These are phyloP conservation scores for Macrochelys suwanniensis DNA, from an alignment of 2,797 vertebrate genomes.

Conservation along the genomic window DNA sequence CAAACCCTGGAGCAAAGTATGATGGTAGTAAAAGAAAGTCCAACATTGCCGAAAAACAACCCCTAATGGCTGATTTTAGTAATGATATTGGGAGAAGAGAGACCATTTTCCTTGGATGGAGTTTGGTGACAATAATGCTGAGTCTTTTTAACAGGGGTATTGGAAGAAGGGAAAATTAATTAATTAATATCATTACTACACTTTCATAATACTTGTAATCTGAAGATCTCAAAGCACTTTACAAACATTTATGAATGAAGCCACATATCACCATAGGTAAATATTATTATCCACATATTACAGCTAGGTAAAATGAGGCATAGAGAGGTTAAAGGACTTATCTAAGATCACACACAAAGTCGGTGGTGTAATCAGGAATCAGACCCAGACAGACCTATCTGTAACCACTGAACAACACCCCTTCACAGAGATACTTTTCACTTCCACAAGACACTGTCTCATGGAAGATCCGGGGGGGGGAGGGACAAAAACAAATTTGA, in stretches of 20 bases:
- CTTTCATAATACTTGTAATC: neutral
- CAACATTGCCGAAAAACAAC: neutral
- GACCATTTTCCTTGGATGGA: neutral
- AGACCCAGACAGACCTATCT: neutral
- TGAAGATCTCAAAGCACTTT: neutral
- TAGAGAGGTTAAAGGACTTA: neutral
- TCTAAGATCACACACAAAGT: neutral
- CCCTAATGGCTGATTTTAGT: neutral
- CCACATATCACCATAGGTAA: neutral
- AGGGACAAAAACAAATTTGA: neutral
- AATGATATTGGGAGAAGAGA: neutral
- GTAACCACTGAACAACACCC: neutral
- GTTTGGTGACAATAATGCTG: neutral
- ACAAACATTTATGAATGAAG: neutral
- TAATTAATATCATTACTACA: neutral
- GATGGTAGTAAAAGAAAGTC: neutral
- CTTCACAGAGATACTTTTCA: neutral
- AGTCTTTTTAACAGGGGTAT: neutral
- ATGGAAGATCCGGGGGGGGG: neutral
- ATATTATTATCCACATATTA: neutral
- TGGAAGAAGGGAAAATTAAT: neutral
- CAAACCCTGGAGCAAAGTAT: neutral
- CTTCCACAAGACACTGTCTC: neutral
- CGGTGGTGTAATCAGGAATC: neutral
- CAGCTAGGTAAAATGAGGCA: neutral